Base-by-base conservation (phyloP, 2,888 invertebrate genomes). In the Tinea trinotella region DNA sequence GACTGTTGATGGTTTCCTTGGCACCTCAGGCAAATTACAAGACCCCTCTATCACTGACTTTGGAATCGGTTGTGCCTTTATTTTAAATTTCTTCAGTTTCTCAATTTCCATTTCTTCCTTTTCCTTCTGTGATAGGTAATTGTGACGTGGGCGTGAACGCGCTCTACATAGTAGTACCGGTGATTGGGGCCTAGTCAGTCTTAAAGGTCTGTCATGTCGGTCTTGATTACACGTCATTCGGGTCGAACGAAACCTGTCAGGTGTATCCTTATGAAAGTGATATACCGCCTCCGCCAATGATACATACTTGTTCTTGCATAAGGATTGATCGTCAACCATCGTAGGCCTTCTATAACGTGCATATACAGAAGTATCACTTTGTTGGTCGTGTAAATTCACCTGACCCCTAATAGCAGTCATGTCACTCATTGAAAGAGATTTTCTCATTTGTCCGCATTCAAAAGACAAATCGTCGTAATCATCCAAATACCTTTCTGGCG, bases 51-150 rank as follows among this genome's bases (percentile, higher is more conserved):
- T 71, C 2, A 91, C 87, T 57, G 86, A 88, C 59, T 84, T 85
- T 53, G 89, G 90, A 50, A 92, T 72, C 1, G 92, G 91, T 55
- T 89, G 82, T 0, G 92, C 91, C 70, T 90, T 92, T 20, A 92
- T 88, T 70, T 90, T 88, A 64, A 88, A 88, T 77, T 89, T 90
- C 64, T 87, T 89, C 7, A 90, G 84, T 68, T 92, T 90, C 65
- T 91, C 89, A 0, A 90, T 57, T 66, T 91, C 90, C 60, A 86
- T 62, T 57, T 87, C 77, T 65, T 93, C 92, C 52, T 82, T 76
- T 60, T 92, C 89, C 58, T 89, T 86, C 54, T 86, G 87, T 10
- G 89, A 89, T 12, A 89, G 59, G n/a, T 85, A 72, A 52, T 83
- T 79, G 0, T 79, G 66, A 6, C 24, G 50, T 0, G 88, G 81